Base-by-base conservation (phyloP, 2,797 vertebrate genomes). In the Accipiter badius region DNA sequence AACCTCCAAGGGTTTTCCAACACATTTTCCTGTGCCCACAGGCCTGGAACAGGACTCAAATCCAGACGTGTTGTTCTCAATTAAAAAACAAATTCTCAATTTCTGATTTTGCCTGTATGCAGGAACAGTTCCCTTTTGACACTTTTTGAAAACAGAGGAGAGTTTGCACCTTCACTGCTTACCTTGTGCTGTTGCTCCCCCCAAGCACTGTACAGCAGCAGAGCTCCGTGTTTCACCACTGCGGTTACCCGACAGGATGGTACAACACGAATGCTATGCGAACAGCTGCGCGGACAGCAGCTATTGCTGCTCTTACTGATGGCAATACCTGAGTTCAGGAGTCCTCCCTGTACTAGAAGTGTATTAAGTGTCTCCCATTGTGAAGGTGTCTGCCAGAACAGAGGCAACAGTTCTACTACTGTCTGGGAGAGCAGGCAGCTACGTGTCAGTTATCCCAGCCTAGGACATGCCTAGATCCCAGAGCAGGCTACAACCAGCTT, bases 161-260 rank as follows among this genome's bases (percentile, higher is more conserved):
- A 40, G 16, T 50, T 69, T n/a, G 37, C n/a, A 46, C 25, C n/a
- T 15, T 62, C 24, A 15, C 16, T 39, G 33, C 24, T 50, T 47
- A 15, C 21, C 21, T 14, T 10, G 39, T 1, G 4, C 73, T 1
- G 1, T 16, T 59, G 25, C 15, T 63, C 19, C 19, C 11, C 11
- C 6, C 37, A 31, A 37, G 47, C 16, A 14, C 16, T 44, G 47
- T 13, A 24, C 9, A 12, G 29, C 12, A 55, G 35, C 31, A 26
- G 33, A 49, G 35, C 10, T 74, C 37, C 0, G 0, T 29, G 31
- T 70, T 28, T 65, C 19, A 10, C 12, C 0, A 1, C 46, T 21
- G 67, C 40, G 47, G 61, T 80, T 55, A 33, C n/a, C 9, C 3
- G 31, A 6, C 28, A 31, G 31, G 12, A 13, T 0, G 0, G 29